Conservation (phyloP, 2,888 invertebrate genomes). For the Caenorhabditis auriculariae region DNA sequence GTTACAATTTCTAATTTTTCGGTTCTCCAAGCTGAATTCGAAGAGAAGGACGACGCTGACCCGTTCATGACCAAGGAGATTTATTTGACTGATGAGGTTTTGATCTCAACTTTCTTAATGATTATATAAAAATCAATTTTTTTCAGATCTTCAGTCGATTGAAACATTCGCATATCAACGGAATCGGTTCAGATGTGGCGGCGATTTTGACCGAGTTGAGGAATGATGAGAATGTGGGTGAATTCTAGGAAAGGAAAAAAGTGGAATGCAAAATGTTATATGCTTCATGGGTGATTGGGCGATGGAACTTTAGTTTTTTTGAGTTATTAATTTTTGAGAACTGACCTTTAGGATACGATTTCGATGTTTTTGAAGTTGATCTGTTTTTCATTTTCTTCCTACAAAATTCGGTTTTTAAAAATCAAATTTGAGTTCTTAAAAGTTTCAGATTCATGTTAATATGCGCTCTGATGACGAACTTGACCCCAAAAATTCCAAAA, state of each 20-base stretch:
- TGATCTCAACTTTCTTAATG: too few relatives aligned
- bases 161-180: constrained; percentile 44
- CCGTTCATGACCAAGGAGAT: constrained; percentile 40
- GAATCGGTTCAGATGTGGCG: constrained; percentile 37
- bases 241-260: not conserved
- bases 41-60: constrained; percentile 22
- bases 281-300: not conserved
- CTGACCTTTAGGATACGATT: too few relatives aligned
- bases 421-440: too few relatives aligned
- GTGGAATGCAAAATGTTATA: not conserved
- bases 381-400: too few relatives aligned
- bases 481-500: not conserved
- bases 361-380: too few relatives aligned
- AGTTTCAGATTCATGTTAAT: too few relatives aligned
- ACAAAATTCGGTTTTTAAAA: too few relatives aligned
- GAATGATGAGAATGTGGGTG: constrained; percentile 34
- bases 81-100: constrained; percentile 42
- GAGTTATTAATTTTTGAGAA: too few relatives aligned
- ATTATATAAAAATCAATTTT: not conserved
- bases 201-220: constrained; percentile 42
- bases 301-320: too few relatives aligned
- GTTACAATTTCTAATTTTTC: too few relatives aligned
- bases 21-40: constrained; percentile 25
- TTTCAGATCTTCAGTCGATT: constrained; percentile 35
- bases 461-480: not conserved